A percentile compares a stretch with the other conserved stretches of the same genome.
Conservation (phyloP, 2,888 invertebrate genomes). For the Scaptodrosophila latifasciaeformis region DNA sequence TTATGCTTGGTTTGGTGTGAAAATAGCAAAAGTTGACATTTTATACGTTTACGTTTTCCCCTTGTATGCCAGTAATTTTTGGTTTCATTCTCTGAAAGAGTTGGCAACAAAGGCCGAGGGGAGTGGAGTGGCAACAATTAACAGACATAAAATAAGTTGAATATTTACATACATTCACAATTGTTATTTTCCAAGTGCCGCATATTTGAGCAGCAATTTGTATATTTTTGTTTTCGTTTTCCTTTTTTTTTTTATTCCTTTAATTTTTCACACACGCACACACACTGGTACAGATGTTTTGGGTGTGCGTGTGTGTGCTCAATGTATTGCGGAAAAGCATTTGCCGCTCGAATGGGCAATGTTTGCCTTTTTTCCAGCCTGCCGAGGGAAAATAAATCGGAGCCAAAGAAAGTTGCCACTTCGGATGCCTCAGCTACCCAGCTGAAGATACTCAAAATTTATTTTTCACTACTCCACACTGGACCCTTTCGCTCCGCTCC, state of each 20-base stretch:
- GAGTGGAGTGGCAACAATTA: conserved; percentile 6
- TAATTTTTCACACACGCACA: not conserved
- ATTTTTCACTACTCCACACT: no score
- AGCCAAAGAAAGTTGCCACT: conserved; percentile 38
- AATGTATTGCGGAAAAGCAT: conserved; percentile 44
- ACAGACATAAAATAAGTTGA: conserved; percentile 1
- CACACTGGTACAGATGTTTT: not conserved
- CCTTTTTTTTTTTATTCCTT: no score
- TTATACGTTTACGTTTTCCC: conserved; percentile 20
- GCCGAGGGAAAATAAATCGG: conserved; percentile 25
- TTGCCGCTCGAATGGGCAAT: conserved; percentile 50
- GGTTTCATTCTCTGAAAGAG: no score
- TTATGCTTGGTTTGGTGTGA: conserved; percentile 37
- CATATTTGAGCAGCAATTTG: not conserved
- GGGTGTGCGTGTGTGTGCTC: not conserved
- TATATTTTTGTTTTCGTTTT: no score
- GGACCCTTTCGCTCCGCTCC: not conserved
- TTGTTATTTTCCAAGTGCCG: not conserved
- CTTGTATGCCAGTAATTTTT: conserved; percentile 52
- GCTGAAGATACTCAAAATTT: conserved; percentile 32
- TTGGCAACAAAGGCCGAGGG: not conserved
- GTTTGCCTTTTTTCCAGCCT: not conserved
- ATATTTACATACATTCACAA: not conserved
- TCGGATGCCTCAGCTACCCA: conserved; percentile 27
- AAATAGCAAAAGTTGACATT: conserved; percentile 61